Base-by-base conservation (phyloP, 2,113 vertebrate genomes). In the Panthera tigris region DNA sequence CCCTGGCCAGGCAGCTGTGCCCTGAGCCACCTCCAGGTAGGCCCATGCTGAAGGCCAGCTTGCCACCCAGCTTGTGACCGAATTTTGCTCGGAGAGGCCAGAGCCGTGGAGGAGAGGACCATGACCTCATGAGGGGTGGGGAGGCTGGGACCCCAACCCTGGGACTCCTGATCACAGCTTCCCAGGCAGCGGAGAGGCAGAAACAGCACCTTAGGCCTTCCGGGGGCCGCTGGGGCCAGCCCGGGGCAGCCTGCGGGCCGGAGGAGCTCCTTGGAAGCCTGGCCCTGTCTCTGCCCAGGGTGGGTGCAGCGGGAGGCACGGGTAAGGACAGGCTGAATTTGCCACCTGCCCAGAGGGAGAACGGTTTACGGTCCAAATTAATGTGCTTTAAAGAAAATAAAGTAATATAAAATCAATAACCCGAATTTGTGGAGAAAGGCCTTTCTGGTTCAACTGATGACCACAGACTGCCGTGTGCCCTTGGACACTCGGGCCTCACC, bases 401-500 rank as follows among this genome's bases (percentile, higher is more conserved):
- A 55, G 18, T 78, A 11, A 31, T 18, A 14, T 61, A 57, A 79
- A 36, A 33, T 19, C 80, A 21, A 48, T 31, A 5, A 18, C 39
- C 12, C 9, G 27, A 23, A 25, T 66, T 50, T 78, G 23, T 15
- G 4, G 69, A 76, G 68, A 76, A 71, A 76, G 81, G 48, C 12
- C 13, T 78, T 55, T 84, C 66, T 48, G 81, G 57, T 39, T 71
- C 39, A 2, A 18, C 33, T 63, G 66, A n/a, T 1, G 29, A n/a
- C 66, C 74, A 0, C 31, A 21, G 21, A 68, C 11, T n/a, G 79
- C 57, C 15, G 0, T 11, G 29, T 16, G 94, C 61, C 16, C 1
- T 0, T 7, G 1, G n/a, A 8, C 15, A 36, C 1, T 0, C 31
- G 5, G 41, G 45, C 13, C 63, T 79, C 31, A 1, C 55, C 7